Conservation (phyloP, 2,113 vertebrate genomes). For the Syrmaticus mikado region DNA sequence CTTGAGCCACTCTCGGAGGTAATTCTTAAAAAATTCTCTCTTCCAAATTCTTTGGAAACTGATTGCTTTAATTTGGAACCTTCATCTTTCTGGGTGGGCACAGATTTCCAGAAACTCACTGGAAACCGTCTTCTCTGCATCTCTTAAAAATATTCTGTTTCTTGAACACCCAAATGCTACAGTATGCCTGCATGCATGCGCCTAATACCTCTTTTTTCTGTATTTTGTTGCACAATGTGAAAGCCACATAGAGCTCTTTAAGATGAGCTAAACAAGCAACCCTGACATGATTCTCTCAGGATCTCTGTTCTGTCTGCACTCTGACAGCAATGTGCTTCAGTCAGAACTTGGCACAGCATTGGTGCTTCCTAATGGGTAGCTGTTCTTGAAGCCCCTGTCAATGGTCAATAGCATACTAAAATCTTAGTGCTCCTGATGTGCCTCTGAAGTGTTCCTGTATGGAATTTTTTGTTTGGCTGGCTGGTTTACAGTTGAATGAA, state of each 20-base stretch:
- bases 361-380: neutral
- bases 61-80: neutral
- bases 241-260: neutral
- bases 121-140: neutral
- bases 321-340: neutral
- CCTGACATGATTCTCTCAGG: neutral
- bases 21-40: neutral
- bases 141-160: neutral
- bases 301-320: neutral
- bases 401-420: neutral
- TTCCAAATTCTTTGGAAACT: too few species aligned
- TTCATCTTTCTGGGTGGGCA: neutral
- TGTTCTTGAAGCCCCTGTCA: neutral
- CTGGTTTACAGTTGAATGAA: neutral
- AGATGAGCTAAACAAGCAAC: neutral
- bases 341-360: rapidly evolving
- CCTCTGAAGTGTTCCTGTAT: neutral
- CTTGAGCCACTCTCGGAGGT: neutral
- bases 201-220: neutral
- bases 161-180: neutral
- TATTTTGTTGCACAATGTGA: neutral
- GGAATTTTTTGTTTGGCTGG: rapidly evolving
- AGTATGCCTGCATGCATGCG: neutral
- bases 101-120: neutral
- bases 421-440: neutral